Conservation (phyloP, 2,888 invertebrate genomes). For the Phaonia tiefii region DNA sequence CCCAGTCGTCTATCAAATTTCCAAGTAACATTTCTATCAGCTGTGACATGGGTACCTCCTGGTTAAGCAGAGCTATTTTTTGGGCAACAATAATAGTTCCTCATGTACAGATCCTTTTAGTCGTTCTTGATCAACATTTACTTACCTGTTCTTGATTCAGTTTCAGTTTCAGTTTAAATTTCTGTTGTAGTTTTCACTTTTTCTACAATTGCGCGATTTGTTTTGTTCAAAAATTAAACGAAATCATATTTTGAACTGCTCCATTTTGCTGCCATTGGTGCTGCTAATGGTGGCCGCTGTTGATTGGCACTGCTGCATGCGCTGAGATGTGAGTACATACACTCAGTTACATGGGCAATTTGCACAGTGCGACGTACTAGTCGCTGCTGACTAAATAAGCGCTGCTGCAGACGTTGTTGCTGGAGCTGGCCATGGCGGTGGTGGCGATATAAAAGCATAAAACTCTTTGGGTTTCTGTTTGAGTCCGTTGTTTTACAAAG, state of each 20-base stretch:
- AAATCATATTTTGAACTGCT: conserved; percentile 55
- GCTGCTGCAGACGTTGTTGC: conserved; percentile 43
- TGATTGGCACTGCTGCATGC: conserved; percentile 11
- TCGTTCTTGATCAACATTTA: neutral
- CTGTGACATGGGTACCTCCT: no score
- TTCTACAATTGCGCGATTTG: conserved; percentile 44
- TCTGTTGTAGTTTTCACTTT: conserved; percentile 9
- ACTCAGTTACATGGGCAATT: no score
- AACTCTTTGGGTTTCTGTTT: conserved; percentile 79
- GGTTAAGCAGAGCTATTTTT: no score
- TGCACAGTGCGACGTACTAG: conserved; percentile 11
- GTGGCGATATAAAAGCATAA: conserved; percentile 80
- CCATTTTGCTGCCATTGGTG: conserved; percentile 36
- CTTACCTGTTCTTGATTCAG: neutral
- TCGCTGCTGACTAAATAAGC: conserved; percentile 38
- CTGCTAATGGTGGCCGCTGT: conserved; percentile 29
- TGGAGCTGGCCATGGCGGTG: conserved; percentile 45
- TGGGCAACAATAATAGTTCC: no score
- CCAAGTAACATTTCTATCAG: no score
- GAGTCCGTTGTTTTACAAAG: conserved; percentile 80
- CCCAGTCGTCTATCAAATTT: no score
- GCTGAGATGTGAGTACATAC: conserved; percentile 9
- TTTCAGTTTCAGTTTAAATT: no score
- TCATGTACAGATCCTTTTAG: no score
- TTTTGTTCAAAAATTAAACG: conserved; percentile 33